Conservation (phyloP, 2,797 vertebrate species). For the Pipistrellus kuhlii region DNA sequence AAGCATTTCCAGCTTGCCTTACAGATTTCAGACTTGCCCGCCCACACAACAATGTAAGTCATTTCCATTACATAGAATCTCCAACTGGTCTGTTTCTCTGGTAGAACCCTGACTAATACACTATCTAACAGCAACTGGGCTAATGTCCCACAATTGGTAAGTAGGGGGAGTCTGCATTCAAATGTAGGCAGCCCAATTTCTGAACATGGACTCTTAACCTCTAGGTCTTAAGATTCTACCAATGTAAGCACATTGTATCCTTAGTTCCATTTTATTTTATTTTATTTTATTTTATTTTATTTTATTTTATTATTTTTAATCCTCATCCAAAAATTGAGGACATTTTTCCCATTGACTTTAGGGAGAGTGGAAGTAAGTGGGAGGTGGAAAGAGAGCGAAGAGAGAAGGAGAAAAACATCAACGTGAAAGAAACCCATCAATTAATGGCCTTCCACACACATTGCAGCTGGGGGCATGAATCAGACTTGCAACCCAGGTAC, state of each 20-base stretch:
- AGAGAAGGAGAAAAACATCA: no score
- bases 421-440: no score
- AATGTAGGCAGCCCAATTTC: background rate
- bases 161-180: background rate
- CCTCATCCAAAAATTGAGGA: no score
- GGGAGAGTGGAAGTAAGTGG: no score
- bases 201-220: background rate
- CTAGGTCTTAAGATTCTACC: background rate
- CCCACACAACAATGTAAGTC: rapidly evolving
- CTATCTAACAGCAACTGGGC: background rate
- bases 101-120: background rate
- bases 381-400: no score
- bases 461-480: no score
- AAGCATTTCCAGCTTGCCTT: background rate
- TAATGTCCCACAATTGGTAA: background rate
- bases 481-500: no score
- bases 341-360: no score
- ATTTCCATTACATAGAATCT: background rate
- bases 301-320: background rate
- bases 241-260: background rate
- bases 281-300: background rate
- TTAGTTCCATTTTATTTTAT: background rate
- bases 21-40: background rate
- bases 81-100: background rate
- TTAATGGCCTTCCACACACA: no score